Evolutionary conservation across 1,140 invertebrate genomes (phyloP).

Genomic region (Sesamia nonagrioides): DNA sequence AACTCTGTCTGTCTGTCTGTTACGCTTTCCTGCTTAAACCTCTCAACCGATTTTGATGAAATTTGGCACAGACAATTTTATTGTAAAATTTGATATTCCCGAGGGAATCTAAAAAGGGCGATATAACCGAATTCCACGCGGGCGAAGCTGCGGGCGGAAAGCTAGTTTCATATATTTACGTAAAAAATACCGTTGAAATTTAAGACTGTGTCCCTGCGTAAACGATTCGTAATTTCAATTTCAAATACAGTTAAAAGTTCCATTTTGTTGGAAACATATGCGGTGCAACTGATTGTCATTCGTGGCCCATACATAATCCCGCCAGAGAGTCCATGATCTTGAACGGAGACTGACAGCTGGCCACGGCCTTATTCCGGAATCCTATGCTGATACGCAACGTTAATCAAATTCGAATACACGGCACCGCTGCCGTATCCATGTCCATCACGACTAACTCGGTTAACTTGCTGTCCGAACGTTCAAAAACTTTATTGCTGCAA

Average conservation of each 20-base stretch:
- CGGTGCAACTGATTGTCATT: slow-evolving; percentile 72
- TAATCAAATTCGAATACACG: slow-evolving; percentile 50
- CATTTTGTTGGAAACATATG: slow-evolving; percentile 63
- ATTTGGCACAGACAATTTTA: too few species aligned
- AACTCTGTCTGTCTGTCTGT: too few species aligned
- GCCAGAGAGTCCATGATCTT: slow-evolving; percentile 74
- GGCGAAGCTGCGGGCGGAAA: too few species aligned
- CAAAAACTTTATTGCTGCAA: slow-evolving; percentile 9
- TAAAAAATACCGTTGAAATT: slow-evolving; percentile 33
- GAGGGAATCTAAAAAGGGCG: too few species aligned
- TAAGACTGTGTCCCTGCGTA: slow-evolving; percentile 35
- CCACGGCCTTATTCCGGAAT: slow-evolving; percentile 63
- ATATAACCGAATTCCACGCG: too few species aligned
- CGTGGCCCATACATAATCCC: slow-evolving; percentile 75
- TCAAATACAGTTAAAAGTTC: slow-evolving; percentile 62
- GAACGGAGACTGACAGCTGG: slow-evolving; percentile 63
- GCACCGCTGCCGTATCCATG: slow-evolving; percentile 13
- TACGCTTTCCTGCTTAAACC: too few species aligned
- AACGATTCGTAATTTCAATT: slow-evolving; percentile 57
- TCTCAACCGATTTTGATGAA: too few species aligned
- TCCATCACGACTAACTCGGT: slow-evolving; percentile 40
- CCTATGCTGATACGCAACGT: slow-evolving; percentile 35
- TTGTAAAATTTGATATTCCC: too few species aligned
- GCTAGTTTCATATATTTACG: slow-evolving; percentile 22
- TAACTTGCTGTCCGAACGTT: slow-evolving; percentile 26